Percentiles rank a stretch among this genome's conserved stretches.
Conservation (phyloP, 2,797 vertebrate species). For the Benthosema pterotum region DNA sequence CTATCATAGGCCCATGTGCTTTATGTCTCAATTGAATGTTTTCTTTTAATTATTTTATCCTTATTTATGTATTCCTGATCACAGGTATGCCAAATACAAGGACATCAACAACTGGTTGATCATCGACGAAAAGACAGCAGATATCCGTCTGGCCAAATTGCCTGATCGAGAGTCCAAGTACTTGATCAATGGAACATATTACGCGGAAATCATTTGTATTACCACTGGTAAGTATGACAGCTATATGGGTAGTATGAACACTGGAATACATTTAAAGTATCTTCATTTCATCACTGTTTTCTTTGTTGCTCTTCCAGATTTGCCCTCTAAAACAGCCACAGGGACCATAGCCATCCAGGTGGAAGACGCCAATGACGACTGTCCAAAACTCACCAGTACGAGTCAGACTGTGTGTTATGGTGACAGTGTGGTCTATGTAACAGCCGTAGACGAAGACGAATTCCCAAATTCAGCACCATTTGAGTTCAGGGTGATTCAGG, state of each 20-base stretch:
- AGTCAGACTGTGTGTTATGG: conserved; percentile 77
- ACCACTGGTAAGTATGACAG: conserved; percentile 78
- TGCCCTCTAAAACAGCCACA: conserved; percentile 83
- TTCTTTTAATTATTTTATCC: background rate
- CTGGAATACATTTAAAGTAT: background rate
- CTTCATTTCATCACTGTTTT: background rate
- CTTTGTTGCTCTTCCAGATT: conserved; percentile 64
- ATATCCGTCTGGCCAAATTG: conserved; percentile 85
- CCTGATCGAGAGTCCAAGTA: conserved; percentile 82
- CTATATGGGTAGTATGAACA: background rate
- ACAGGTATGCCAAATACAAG: conserved; percentile 83
- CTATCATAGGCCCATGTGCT: background rate
- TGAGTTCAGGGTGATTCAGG: conserved; percentile 77
- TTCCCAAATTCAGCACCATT: conserved; percentile 85
- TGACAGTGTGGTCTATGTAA: conserved; percentile 74
- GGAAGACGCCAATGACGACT: conserved; percentile 89
- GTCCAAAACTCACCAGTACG: conserved; percentile 79
- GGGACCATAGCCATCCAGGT: conserved; percentile 89
- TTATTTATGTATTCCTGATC: conserved; percentile 15
- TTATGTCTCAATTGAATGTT: background rate
- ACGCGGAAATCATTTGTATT: conserved; percentile 83
- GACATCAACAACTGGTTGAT: conserved; percentile 85
- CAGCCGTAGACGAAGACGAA: conserved; percentile 82
- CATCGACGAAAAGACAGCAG: conserved; percentile 83
- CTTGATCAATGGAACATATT: conserved; percentile 84